These are phyloP conservation scores for Hemicentrotus pulcherrimus DNA, from an alignment of 35 echinoderm and acorn worm species.

Conservation along the genomic window DNA sequence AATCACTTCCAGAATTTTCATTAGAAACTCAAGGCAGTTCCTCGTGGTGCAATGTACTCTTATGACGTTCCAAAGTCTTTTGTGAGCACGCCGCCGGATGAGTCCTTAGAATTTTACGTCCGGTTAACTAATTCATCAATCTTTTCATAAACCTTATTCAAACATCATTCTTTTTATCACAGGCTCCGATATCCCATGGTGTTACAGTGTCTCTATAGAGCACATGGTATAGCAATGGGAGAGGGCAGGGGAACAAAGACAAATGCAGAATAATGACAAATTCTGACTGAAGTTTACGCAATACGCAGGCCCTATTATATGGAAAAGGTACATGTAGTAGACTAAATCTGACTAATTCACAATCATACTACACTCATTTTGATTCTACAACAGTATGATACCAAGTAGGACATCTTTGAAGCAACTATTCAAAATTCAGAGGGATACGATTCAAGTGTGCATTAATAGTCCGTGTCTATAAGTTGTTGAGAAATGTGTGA, in stretches of 20 bases:
- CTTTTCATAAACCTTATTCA: constrained; percentile 20
- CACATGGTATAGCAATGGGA: not conserved
- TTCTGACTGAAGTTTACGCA: constrained; percentile 2
- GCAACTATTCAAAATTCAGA: too few species aligned
- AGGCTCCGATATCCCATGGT: not conserved
- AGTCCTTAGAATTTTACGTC: not conserved
- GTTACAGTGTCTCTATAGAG: constrained; percentile 9
- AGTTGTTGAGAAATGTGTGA: not conserved
- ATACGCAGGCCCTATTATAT: not conserved
- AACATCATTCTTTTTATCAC: constrained; percentile 6
- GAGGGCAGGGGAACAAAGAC: not conserved
- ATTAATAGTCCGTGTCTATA: not conserved
- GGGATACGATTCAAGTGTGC: not conserved
- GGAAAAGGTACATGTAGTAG: not conserved
- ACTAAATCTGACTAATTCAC: not conserved
- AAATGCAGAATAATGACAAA: not conserved
- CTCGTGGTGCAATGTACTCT: constrained; percentile 8
- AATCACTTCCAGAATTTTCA: not conserved
- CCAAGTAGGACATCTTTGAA: too few species aligned
- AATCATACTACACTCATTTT: too few species aligned
- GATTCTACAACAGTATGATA: too few species aligned
- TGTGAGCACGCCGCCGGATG: not conserved
- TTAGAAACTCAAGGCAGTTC: not conserved
- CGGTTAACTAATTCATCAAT: constrained; percentile 39
- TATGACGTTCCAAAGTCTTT: not conserved